These are phyloP conservation scores for Rhynchonema sp. DNA, from an alignment of 2,888 invertebrate species.

Conservation along the genomic window DNA sequence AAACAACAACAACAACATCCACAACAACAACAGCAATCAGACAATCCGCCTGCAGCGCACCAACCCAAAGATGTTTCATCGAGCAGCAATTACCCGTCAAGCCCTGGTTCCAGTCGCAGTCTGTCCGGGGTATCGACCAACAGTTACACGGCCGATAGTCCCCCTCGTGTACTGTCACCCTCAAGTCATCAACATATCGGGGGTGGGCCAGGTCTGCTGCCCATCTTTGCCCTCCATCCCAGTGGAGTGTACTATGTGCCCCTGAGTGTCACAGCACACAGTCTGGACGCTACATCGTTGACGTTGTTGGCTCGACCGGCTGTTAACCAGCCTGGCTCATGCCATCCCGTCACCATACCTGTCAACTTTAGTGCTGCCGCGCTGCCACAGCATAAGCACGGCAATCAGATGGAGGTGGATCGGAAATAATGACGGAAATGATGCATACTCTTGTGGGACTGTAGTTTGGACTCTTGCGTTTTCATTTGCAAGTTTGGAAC, in stretches of 20 bases:
- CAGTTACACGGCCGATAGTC: neutral
- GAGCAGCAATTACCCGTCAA: conserved; percentile 4
- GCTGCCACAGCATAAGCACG: no score
- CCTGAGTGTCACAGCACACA: neutral
- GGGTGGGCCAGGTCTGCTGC: neutral
- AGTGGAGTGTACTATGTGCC: neutral
- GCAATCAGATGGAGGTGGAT: no score
- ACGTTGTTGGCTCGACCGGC: neutral
- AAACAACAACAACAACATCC: no score
- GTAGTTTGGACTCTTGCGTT: no score
- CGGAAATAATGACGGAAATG: no score
- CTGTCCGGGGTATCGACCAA: neutral
- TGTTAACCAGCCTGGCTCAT: neutral
- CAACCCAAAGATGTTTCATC: no score
- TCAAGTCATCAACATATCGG: neutral
- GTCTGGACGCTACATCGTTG: no score
- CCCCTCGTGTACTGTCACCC: conserved; percentile 1
- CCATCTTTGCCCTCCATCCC: neutral
- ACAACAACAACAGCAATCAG: no score
- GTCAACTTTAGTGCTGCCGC: neutral
- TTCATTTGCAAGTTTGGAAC: no score
- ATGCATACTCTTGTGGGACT: no score
- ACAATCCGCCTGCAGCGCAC: no score
- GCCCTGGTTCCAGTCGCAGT: neutral
- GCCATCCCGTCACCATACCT: neutral